Conservation (phyloP, 35 echinoderm and acorn worm genomes). For the Ophiothrix spiculata region DNA sequence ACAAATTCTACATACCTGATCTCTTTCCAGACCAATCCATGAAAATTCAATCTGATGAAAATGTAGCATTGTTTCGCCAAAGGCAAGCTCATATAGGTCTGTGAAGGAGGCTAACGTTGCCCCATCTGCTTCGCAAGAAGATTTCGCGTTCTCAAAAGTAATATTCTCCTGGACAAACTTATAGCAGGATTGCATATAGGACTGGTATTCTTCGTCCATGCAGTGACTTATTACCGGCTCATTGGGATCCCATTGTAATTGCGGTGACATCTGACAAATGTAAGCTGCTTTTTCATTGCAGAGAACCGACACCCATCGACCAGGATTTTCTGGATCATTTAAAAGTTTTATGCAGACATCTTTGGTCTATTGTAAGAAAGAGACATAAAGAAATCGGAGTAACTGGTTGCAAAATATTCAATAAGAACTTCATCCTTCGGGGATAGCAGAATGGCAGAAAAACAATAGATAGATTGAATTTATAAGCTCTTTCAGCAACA, state of each 20-base stretch:
- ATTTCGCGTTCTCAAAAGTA: neutral
- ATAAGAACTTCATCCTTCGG: too few relatives aligned
- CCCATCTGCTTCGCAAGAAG: neutral
- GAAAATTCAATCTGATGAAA: neutral
- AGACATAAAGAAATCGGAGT: neutral
- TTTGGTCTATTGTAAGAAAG: neutral
- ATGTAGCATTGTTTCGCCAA: neutral
- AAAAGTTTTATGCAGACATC: neutral
- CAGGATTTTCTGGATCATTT: neutral
- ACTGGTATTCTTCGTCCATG: neutral
- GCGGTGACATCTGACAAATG: neutral
- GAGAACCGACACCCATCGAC: neutral
- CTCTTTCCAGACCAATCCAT: neutral
- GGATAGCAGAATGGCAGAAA: too few relatives aligned
- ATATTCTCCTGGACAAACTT: neutral
- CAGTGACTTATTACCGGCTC: neutral
- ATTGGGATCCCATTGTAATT: neutral
- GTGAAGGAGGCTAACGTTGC: neutral
- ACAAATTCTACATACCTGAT: neutral
- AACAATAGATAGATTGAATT: too few relatives aligned
- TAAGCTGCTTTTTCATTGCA: neutral
- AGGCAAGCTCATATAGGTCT: neutral
- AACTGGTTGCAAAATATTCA: neutral
- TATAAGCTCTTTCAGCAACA: too few relatives aligned
- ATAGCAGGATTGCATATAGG: neutral